Conservation (phyloP, 2,797 vertebrate species). For the Eremophila alpestris region DNA sequence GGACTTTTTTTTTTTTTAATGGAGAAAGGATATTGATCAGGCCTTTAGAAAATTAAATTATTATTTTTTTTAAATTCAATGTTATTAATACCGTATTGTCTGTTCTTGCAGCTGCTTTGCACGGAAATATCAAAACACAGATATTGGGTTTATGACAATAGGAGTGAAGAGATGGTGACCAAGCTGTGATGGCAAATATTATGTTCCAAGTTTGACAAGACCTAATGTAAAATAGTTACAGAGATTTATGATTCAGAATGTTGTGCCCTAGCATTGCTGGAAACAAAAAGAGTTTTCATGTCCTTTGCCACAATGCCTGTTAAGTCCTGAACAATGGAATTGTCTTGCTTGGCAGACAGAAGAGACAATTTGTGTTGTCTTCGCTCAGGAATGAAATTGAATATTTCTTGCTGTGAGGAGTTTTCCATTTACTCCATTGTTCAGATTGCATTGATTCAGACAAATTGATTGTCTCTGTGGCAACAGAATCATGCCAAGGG, state of each 20-base stretch:
- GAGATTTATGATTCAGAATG: neutral
- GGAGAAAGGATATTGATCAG: neutral
- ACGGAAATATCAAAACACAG: neutral
- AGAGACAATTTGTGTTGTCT: neutral
- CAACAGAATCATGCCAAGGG: neutral
- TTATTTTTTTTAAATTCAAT: neutral
- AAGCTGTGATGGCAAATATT: neutral
- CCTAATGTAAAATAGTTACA: neutral
- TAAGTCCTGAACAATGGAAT: slow-evolving; percentile 9
- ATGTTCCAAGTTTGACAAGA: neutral
- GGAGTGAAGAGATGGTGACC: neutral
- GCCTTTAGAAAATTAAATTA: neutral
- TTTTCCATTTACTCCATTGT: slow-evolving; percentile 38
- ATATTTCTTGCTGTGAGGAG: slow-evolving; percentile 29
- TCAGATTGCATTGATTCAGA: slow-evolving; percentile 12
- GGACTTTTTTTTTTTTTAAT: neutral
- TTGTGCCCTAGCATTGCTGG: neutral
- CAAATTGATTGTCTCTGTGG: slow-evolving; percentile 30
- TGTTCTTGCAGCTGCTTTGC: neutral
- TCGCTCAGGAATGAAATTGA: neutral
- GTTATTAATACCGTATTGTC: neutral
- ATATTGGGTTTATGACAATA: neutral
- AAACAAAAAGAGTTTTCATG: neutral
- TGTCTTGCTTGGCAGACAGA: slow-evolving; percentile 28
- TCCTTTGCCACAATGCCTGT: neutral